Percentiles rank a stretch among this genome's conserved stretches.
phyloP scores from a whole-genome alignment of 2,113 vertebrate species.

The Poecilia latipinna region DNA sequence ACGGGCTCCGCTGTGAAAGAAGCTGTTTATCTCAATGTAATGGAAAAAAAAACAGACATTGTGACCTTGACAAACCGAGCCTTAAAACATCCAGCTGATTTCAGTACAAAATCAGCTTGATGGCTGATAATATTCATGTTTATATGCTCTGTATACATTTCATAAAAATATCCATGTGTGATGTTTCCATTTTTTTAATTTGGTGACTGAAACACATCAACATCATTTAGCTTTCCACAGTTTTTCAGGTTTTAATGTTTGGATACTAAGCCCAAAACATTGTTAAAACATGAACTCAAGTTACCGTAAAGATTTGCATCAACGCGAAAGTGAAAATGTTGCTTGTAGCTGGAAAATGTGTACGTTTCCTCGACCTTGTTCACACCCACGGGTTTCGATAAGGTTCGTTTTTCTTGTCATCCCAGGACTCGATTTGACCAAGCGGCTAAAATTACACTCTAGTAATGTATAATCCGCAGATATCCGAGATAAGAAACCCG shows the following conservation, averaged over 20 bases:
- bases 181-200: not conserved
- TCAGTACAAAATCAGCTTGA: no score
- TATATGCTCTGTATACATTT: not conserved
- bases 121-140: no score
- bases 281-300: not conserved
- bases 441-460: conserved; percentile 25
- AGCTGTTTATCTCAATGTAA: no score
- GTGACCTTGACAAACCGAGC: no score
- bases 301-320: no score
- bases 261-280: not conserved
- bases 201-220: not conserved
- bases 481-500: conserved; percentile 30
- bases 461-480: conserved; percentile 22
- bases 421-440: conserved; percentile 12
- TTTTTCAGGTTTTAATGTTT: not conserved
- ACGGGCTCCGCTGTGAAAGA: not conserved
- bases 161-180: not conserved
- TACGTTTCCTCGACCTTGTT: not conserved
- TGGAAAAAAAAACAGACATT: no score
- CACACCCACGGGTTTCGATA: conserved; percentile 40
- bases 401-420: conserved; percentile 18
- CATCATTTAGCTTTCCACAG: not conserved
- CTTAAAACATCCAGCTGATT: no score
- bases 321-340: not conserved
- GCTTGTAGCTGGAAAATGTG: not conserved